Percentiles rank a stretch among this genome's conserved stretches.
Conservation (phyloP, 2,113 vertebrate species). For the Solenodon paradoxus region DNA sequence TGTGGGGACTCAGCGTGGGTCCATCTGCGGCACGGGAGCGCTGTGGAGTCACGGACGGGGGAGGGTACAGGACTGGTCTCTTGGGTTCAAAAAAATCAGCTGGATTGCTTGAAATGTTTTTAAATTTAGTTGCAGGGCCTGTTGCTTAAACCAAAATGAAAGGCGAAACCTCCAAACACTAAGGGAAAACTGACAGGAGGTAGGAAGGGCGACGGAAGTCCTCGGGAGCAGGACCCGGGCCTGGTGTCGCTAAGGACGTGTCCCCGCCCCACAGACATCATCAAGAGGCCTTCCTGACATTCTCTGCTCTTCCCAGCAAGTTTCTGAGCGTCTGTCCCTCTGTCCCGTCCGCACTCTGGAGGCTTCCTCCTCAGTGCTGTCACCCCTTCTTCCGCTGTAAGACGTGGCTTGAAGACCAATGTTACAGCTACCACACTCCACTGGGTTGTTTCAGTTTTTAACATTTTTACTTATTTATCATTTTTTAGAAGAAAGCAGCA, state of each 20-base stretch:
- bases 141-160: neutral
- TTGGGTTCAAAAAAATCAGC: neutral
- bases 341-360: too few species aligned
- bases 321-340: neutral
- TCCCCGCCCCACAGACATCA: too few species aligned
- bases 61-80: neutral
- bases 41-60: too few species aligned
- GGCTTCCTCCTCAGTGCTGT: neutral
- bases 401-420: neutral
- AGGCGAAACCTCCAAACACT: neutral
- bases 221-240: neutral
- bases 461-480: too few species aligned
- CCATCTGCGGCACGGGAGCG: too few species aligned
- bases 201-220: neutral
- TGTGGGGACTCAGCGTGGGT: too few species aligned
- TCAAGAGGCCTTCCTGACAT: too few species aligned
- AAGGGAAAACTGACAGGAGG: neutral
- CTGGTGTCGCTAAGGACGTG: too few species aligned
- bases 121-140: neutral
- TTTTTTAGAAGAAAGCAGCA: too few species aligned
- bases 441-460: neutral
- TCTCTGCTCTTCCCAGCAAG: neutral
- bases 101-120: neutral
- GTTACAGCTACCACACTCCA: too few species aligned
- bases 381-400: neutral